Evolutionary conservation across 2,113 vertebrate species (phyloP).

Genomic region (Burhinus bistriatus): DNA sequence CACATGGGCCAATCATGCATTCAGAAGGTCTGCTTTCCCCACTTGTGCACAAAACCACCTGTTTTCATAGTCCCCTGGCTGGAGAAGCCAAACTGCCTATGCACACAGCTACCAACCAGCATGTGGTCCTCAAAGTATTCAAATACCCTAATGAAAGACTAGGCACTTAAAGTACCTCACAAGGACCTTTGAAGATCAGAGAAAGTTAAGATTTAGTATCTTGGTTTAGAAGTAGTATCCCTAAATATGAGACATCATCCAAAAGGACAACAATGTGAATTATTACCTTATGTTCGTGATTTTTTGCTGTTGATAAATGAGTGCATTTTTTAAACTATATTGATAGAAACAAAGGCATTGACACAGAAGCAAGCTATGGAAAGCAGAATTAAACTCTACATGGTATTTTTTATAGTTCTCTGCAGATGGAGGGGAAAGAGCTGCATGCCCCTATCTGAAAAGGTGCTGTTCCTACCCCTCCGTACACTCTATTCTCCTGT

Average conservation of each 20-base stretch:
- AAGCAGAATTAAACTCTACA: not conserved
- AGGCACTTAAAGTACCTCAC: not conserved
- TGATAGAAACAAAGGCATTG: not conserved
- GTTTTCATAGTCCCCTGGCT: not conserved
- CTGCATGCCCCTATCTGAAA: not conserved
- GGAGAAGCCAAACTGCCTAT: not conserved
- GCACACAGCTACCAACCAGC: not conserved
- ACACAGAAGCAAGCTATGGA: not conserved
- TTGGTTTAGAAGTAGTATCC: not conserved
- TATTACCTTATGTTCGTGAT: not conserved
- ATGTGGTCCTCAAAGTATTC: not conserved
- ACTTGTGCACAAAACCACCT: not conserved
- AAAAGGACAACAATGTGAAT: not conserved
- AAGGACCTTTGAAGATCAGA: not conserved
- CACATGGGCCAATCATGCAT: fast-evolving
- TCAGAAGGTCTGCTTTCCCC: not conserved
- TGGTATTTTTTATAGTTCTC: not conserved
- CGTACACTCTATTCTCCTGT: not conserved
- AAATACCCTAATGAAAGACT: not conserved
- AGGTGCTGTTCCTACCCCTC: not conserved
- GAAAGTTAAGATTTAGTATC: not conserved
- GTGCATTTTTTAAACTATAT: not conserved
- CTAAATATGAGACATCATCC: not conserved
- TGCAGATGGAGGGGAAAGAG: not conserved
- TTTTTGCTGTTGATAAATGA: not conserved